Base-by-base conservation (phyloP, 2,797 vertebrate species). In the Anolis apletophallus region DNA sequence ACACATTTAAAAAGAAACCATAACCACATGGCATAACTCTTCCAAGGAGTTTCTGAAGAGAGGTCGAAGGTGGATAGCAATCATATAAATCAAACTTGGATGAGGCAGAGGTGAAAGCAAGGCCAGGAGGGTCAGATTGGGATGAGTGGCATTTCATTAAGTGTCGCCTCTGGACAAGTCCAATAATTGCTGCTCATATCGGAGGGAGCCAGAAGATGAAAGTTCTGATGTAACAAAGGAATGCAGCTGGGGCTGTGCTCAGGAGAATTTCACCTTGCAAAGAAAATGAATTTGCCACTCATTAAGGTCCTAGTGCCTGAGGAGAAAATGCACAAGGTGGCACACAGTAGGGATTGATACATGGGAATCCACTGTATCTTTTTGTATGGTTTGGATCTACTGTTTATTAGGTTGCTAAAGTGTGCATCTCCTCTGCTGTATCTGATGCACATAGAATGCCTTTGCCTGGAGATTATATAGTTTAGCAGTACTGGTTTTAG, bases 151-250 rank as follows among this genome's bases (percentile, higher is more conserved):
- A 61, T 79, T 78, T 87, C 72, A 78, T 83, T 73, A 79, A 83
- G 32, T 72, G n/a, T 87, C 83, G 75, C 86, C 81, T 87, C 74
- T 61, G 74, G 86, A 83, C 68, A 13, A 79, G 16, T 7, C 74
- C 54, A 72, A 46, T 79, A 83, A 73, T 83, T 79, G 86, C 74
- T 29, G 17, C 23, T 83, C 54, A 78, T 54, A 40, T 50, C 36
- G 77, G 13, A 52, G 81, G n/a, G 55, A 61, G 81, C 81, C 76
- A 79, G 79, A 72, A 72, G 81, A 78, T 83, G 67, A 83, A 83
- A 71, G 11, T 8, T 8, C 26, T 9, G 19, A 54, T 23, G 68
- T 4, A 50, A 75, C 21, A 26, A 32, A 78, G 80, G 86, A 83
- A 78, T 87, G 74, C 61, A 50, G 40, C 67, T 52, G 32, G 8